Evolutionary conservation across 2,113 vertebrate genomes (phyloP).

Genomic region (Triplophysa dalaica): DNA sequence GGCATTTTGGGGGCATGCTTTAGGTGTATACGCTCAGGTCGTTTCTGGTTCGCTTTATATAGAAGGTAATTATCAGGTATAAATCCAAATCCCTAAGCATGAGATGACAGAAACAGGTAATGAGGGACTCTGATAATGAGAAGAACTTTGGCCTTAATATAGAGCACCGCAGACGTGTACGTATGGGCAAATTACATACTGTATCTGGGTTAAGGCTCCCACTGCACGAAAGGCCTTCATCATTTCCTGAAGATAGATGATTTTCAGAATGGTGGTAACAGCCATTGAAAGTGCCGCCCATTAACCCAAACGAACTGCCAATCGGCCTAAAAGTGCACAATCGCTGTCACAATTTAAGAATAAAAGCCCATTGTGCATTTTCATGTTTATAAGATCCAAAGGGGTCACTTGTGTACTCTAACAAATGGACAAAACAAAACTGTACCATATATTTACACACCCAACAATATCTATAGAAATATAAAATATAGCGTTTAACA

Average conservation of each 20-base stretch:
- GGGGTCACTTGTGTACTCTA: too few relatives aligned
- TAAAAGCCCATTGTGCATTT: neutral
- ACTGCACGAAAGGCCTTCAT: constrained; percentile 32
- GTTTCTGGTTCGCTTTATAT: constrained; percentile 40
- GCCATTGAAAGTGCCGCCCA: neutral
- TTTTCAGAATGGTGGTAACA: constrained; percentile 16
- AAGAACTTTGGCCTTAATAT: constrained; percentile 45
- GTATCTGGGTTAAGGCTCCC: constrained; percentile 43
- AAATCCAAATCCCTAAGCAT: constrained; percentile 40
- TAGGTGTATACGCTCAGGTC: constrained; percentile 27
- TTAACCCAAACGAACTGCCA: neutral
- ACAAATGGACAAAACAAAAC: too few relatives aligned
- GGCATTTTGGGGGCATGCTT: constrained; percentile 39
- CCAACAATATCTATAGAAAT: too few relatives aligned
- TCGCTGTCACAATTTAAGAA: neutral
- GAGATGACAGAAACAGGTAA: constrained; percentile 43
- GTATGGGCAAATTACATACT: constrained; percentile 47
- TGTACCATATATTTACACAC: too few relatives aligned
- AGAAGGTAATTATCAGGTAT: constrained; percentile 50
- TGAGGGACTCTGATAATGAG: constrained; percentile 44
- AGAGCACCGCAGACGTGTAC: constrained; percentile 16
- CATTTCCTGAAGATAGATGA: constrained; percentile 35
- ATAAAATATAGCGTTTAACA: neutral
- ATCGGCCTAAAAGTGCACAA: neutral
- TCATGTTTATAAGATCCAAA: too few relatives aligned